phyloP scores from a whole-genome alignment of 2,888 invertebrate genomes.

The Stenichneumon culpator region DNA sequence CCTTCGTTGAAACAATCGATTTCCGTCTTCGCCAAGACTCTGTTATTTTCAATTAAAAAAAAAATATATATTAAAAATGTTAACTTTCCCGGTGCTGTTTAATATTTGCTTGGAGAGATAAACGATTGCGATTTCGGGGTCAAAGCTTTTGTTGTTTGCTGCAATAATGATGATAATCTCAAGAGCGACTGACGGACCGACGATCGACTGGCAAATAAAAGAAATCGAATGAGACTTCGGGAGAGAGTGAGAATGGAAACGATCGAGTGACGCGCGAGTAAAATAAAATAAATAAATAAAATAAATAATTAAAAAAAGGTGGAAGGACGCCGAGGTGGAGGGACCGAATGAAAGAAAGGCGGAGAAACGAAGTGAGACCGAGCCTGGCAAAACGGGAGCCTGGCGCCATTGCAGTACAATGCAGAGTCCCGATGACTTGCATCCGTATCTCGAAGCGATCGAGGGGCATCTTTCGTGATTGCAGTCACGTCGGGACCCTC shows the following conservation, averaged over 20 bases:
- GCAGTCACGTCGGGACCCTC: slow-evolving; percentile 4
- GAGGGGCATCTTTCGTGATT: slow-evolving; percentile 54
- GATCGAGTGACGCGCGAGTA: slow-evolving; percentile 11
- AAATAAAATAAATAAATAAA: slow-evolving; percentile 2
- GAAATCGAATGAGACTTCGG: slow-evolving; percentile 54
- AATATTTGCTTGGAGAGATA: not conserved
- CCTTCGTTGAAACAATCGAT: slow-evolving; percentile 76
- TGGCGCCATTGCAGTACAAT: slow-evolving; percentile 83
- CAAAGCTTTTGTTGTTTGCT: slow-evolving; percentile 23
- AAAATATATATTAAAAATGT: slow-evolving; percentile 3
- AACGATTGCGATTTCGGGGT: not conserved
- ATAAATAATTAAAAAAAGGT: not conserved
- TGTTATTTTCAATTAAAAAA: slow-evolving; percentile 7
- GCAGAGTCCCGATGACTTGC: slow-evolving; percentile 82
- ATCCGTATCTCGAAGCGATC: slow-evolving; percentile 74
- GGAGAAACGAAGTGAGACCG: slow-evolving; percentile 69
- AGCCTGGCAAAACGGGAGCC: slow-evolving; percentile 80
- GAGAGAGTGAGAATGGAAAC: slow-evolving; percentile 18
- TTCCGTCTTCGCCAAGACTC: slow-evolving; percentile 54
- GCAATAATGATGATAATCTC: slow-evolving; percentile 51
- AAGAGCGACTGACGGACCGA: slow-evolving; percentile 39
- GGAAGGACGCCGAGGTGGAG: not conserved
- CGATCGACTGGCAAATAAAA: slow-evolving; percentile 19
- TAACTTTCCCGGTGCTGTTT: not conserved
- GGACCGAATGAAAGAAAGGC: slow-evolving; percentile 47